phyloP scores from a whole-genome alignment of 2,888 invertebrate genomes.

The Brenthis ino region DNA sequence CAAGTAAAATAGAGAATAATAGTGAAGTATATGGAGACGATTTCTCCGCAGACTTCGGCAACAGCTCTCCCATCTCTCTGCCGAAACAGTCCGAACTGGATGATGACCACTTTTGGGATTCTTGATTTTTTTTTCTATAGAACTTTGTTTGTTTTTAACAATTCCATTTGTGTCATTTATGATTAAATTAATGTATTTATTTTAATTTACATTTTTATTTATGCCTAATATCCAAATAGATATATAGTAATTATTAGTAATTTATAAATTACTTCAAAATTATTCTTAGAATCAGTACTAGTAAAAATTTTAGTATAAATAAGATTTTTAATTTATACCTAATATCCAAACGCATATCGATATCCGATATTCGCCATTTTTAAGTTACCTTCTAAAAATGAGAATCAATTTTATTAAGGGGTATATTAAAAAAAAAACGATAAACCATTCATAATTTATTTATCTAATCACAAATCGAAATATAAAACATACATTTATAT shows the following conservation, averaged over 20 bases:
- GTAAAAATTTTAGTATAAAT: too few species aligned
- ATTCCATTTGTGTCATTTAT: neutral
- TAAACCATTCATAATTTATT: conserved; percentile 72
- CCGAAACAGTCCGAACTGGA: conserved; percentile 54
- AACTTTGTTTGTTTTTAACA: too few species aligned
- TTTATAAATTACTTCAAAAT: too few species aligned
- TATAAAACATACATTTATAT: conserved; percentile 63
- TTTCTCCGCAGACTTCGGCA: conserved; percentile 56
- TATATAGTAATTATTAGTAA: too few species aligned
- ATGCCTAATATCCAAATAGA: too few species aligned
- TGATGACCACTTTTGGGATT: conserved; percentile 70
- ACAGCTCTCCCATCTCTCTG: conserved; percentile 58
- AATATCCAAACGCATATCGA: too few species aligned
- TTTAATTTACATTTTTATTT: too few species aligned
- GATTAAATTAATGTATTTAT: neutral
- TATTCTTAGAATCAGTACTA: too few species aligned
- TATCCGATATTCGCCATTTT: too few species aligned
- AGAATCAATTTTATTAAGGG: too few species aligned
- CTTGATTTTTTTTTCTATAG: conserved; percentile 41
- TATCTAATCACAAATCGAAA: conserved; percentile 64
- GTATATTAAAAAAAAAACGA: conserved; percentile 41
- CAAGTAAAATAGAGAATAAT: conserved; percentile 41
- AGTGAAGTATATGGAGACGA: conserved; percentile 57
- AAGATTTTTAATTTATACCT: too few species aligned
- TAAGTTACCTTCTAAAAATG: too few species aligned